Evolutionary conservation across 2,888 invertebrate genomes (phyloP), one percentile per base, ranked within the genome.

Genomic region (Choreutis nemorana): DNA sequence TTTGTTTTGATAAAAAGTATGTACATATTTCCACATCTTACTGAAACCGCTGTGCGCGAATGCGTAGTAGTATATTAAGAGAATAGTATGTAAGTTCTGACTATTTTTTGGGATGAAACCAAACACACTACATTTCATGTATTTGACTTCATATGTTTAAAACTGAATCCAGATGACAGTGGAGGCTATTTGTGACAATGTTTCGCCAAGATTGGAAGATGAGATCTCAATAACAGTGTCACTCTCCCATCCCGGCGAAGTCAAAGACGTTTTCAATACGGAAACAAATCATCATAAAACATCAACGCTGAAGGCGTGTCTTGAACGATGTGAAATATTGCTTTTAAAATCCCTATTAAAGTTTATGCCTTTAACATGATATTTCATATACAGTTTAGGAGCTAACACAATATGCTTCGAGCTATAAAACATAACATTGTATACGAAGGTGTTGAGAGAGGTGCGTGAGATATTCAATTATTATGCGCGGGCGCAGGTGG

Each of bases 241-340:
- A 44, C 46, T 53, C 42, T 50, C 48, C 39, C 44, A 44, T 41
- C 42, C 5, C 18, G 8, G 5, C 18, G 51, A 58, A 48, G 42
- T 41, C 44, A 50, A 44, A 39, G 45, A 43, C 40, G 53, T 47
- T 56, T 55, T 54, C 58, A 64, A 62, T 64, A 67, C 57, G 65
- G 65, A 71, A 77, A 72, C 75, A 75, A 77, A 77, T 78, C 77
- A 78, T 55, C 75, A 77, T 78, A 78, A 73, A 75, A 71, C 56
- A 54, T 57, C 55, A 57, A 50, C 63, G 57, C 63, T 58, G 63
- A 61, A 70, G 70, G 62, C 53, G 62, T 62, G 60, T 49, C 59
- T 50, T 43, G 57, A 66, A 70, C 62, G 61, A 70, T 61, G 65
- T 73, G 65, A 78, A 67, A 72, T 78, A 78, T 75, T 53, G 67